Conservation (phyloP, 2,888 invertebrate species). For the Drosophila colorata region DNA sequence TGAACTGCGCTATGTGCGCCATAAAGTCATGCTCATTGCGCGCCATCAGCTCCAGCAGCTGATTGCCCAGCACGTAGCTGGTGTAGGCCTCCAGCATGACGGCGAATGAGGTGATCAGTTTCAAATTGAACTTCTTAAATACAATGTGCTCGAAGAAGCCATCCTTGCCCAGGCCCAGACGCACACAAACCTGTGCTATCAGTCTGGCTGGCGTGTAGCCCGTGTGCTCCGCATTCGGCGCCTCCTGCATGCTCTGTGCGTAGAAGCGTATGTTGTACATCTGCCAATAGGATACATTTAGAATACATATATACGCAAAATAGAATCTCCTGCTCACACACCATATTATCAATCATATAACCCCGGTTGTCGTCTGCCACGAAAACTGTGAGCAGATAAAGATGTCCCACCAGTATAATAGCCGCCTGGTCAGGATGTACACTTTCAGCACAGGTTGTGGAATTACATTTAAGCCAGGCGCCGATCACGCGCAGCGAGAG, state of each 20-base stretch:
- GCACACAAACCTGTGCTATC: constrained; percentile 78
- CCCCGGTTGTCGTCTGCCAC: constrained; percentile 78
- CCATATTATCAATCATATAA: constrained; percentile 81
- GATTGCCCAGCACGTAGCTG: constrained; percentile 81
- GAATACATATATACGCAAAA: neutral
- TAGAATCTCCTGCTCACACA: constrained; percentile 3
- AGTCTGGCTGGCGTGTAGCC: constrained; percentile 76
- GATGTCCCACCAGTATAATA: constrained; percentile 73
- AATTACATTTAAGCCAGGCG: constrained; percentile 70
- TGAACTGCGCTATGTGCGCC: constrained; percentile 64
- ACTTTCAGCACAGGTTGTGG: constrained; percentile 25
- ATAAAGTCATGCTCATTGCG: constrained; percentile 80
- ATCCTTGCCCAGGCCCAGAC: constrained; percentile 69
- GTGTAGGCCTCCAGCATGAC: constrained; percentile 79
- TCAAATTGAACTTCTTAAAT: constrained; percentile 67
- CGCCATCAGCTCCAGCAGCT: constrained; percentile 76
- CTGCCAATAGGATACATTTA: constrained; percentile 32
- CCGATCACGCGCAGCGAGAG: constrained; percentile 78
- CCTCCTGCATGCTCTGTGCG: constrained; percentile 69
- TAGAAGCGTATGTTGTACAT: constrained; percentile 83
- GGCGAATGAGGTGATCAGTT: constrained; percentile 72
- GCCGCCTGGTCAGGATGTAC: constrained; percentile 47
- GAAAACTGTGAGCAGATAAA: constrained; percentile 78
- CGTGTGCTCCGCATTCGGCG: constrained; percentile 21
- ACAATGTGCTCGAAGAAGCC: constrained; percentile 78